A percentile compares a stretch with the other conserved stretches of the same genome.
Conservation (phyloP, 1,140 invertebrate genomes). For the Drosophila nigromelanica region DNA sequence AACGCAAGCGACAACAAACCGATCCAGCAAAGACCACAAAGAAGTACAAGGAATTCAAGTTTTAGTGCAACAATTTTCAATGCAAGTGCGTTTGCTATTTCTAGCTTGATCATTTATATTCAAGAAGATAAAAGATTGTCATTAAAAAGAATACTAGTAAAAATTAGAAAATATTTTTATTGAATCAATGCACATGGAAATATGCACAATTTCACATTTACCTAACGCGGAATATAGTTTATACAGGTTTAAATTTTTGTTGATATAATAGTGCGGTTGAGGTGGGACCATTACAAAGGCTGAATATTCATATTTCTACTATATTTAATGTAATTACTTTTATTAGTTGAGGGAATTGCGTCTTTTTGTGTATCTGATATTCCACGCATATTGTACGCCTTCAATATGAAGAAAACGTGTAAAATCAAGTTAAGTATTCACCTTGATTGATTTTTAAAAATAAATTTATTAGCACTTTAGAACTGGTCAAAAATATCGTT, state of each 20-base stretch:
- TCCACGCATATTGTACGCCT: too few species aligned
- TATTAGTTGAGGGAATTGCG: too few species aligned
- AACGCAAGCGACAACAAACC: constrained; percentile 95
- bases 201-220: not conserved
- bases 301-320: too few species aligned
- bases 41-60: constrained; percentile 99
- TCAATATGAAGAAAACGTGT: too few species aligned
- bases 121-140: constrained; percentile 38
- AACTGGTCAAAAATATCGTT: too few species aligned
- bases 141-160: constrained; percentile 55
- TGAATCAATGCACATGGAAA: not conserved
- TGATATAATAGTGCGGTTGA: too few species aligned
- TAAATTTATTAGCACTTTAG: too few species aligned
- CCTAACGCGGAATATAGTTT: not conserved
- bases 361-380: too few species aligned
- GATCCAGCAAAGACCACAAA: constrained; percentile 96
- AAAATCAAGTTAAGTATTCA: too few species aligned
- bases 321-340: too few species aligned
- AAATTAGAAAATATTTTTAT: constrained; percentile 21
- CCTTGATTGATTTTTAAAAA: too few species aligned
- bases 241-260: not conserved
- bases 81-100: constrained; percentile 22
- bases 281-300: too few species aligned
- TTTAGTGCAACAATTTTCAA: constrained; percentile 85
- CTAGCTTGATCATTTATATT: constrained; percentile 7